Base-by-base conservation (phyloP, 2,113 vertebrate genomes). In the Brachypodius melanocephalos region DNA sequence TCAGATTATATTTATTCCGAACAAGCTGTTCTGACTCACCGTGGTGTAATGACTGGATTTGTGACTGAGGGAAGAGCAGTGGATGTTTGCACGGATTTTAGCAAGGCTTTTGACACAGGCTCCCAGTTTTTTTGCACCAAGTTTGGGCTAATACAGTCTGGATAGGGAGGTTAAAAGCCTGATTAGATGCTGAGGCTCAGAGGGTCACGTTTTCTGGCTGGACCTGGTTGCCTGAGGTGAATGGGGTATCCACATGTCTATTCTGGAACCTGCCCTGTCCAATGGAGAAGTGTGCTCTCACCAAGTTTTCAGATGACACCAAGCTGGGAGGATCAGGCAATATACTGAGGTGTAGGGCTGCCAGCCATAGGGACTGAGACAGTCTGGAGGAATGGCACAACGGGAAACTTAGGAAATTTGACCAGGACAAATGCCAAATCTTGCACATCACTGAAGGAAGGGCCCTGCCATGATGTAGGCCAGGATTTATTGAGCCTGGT, bases 121-220 rank as follows among this genome's bases (percentile, higher is more conserved):
- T 90, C 4, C 9, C 59, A 32, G 4, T 0, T 16, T 21, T 74
- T 84, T 74, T 66, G 25, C 66, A 57, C 12, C 2, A 28, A 26
- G 19, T 29, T 25, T 85, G 31, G 16, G 25, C 22, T n/a, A 40
- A 29, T 45, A 20, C 14, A 13, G 7, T 59, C 20, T 68, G 32
- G 20, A 63, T 54, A 28, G 13, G 18, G 28, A 24, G 6, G 6
- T 55, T 57, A 77, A 73, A 73, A 73, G 6, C 17, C 49, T 69
- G 21, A 28, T 25, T 42, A 43, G 40, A 58, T 58, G 13, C 66
- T 0, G 2, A 65, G 48, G 20, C 12, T 65, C 20, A n/a, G 59
- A 46, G 8, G 12, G 14, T 49, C n/a, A 20, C 4, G 6, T 34
- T 32, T 78, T 20, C 69, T 51, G 32, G 14, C 4, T 0, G 0